A percentile compares a stretch with the other conserved stretches of the same genome.
phyloP scores from a whole-genome alignment of 2,797 vertebrate genomes.

The Dicrostonyx torquatus region DNA sequence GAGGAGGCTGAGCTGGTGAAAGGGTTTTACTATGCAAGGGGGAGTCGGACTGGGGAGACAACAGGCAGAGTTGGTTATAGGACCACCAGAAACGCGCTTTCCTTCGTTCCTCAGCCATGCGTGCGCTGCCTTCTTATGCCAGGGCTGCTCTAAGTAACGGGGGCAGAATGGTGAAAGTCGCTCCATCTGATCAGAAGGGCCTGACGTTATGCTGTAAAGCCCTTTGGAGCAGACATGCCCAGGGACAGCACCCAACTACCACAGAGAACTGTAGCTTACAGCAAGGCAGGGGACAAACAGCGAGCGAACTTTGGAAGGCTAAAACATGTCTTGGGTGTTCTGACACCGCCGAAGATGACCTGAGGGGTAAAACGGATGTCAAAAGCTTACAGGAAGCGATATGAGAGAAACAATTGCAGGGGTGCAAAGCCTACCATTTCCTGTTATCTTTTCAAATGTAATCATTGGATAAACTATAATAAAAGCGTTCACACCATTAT shows the following conservation, averaged over 20 bases:
- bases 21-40: background rate
- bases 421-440: background rate
- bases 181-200: background rate
- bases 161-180: background rate
- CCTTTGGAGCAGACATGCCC: background rate
- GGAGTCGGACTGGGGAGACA: background rate
- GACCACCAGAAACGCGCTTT: background rate
- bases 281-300: background rate
- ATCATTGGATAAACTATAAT: conserved; percentile 20
- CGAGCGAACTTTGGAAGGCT: background rate
- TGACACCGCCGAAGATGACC: background rate
- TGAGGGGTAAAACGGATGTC: background rate
- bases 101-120: background rate
- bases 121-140: background rate
- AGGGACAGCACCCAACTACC: background rate
- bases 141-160: background rate
- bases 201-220: background rate
- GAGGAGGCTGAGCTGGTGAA: background rate
- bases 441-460: conserved; percentile 33
- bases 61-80: background rate
- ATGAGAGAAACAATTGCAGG: conserved; percentile 7
- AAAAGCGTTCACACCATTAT: background rate
- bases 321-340: background rate
- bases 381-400: conserved; percentile 13
- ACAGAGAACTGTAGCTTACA: background rate